A percentile compares a stretch with the other conserved stretches of the same genome.
Evolutionary conservation across 2,113 vertebrate species (phyloP).

Genomic region (Puffinus mauretanicus): DNA sequence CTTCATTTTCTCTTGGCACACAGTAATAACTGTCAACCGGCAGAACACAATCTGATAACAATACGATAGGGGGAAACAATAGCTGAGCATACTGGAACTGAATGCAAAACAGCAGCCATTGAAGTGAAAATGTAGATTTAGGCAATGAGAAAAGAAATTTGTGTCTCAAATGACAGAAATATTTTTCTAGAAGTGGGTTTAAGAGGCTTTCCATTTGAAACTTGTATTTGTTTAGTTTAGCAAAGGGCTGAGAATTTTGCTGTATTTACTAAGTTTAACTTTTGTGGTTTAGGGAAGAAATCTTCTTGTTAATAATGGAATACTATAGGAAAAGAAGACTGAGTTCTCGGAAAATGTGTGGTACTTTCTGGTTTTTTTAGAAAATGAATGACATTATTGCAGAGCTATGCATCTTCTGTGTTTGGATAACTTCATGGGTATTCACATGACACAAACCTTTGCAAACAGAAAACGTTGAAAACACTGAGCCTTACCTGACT

Average conservation of each 20-base stretch:
- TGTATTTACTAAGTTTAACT: not conserved
- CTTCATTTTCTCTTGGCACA: constrained; percentile 44
- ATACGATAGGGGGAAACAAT: not conserved
- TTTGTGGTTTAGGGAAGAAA: not conserved
- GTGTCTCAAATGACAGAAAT: not conserved
- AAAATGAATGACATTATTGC: not conserved
- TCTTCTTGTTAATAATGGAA: not conserved
- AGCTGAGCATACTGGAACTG: not conserved
- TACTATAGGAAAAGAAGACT: not conserved
- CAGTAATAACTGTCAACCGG: constrained; percentile 7
- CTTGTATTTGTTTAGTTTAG: not conserved
- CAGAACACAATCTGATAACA: constrained; percentile 24
- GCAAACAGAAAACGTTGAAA: not conserved
- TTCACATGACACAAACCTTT: not conserved
- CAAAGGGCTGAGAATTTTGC: not conserved
- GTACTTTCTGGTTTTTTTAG: not conserved
- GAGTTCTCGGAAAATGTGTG: not conserved
- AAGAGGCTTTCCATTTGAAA: not conserved
- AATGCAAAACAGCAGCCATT: not conserved
- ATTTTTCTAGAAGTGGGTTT: not conserved
- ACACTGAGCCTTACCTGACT: not conserved
- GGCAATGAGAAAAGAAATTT: not conserved
- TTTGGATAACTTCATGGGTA: not conserved
- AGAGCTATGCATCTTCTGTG: not conserved
- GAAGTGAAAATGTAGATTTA: not conserved